A percentile compares a stretch with the other conserved stretches of the same genome.
Evolutionary conservation across 2,888 invertebrate genomes (phyloP).

Genomic region (Cerastoderma edule): DNA sequence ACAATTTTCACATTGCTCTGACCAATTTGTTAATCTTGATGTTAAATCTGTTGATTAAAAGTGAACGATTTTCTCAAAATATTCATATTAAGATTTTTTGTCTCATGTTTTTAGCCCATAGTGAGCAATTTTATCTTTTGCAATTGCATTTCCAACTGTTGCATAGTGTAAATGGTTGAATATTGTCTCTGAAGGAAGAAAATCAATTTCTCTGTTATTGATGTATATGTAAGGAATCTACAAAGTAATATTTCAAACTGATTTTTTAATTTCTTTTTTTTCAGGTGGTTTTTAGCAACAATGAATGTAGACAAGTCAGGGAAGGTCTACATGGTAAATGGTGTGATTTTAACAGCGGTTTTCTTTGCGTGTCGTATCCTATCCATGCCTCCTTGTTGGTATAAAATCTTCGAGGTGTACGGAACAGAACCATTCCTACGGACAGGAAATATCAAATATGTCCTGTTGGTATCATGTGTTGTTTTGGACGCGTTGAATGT

Average conservation of each 20-base stretch:
- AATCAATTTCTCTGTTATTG: too few relatives aligned
- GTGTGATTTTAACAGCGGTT: conserved; percentile 77
- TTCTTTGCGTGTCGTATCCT: conserved; percentile 80
- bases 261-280: conserved; percentile 8
- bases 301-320: conserved; percentile 73
- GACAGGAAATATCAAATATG: conserved; percentile 76
- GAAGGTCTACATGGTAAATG: conserved; percentile 76
- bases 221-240: too few relatives aligned
- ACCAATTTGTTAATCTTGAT: too few relatives aligned
- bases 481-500: conserved; percentile 80
- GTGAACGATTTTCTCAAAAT: too few relatives aligned
- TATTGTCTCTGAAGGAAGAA: too few relatives aligned
- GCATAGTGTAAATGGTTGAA: too few relatives aligned
- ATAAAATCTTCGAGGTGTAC: conserved; percentile 77
- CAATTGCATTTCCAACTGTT: too few relatives aligned
- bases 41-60: too few relatives aligned
- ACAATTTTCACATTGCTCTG: too few relatives aligned
- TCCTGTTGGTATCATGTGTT: conserved; percentile 77
- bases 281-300: conserved; percentile 81
- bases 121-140: too few relatives aligned
- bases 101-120: too few relatives aligned
- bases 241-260: not conserved
- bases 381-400: conserved; percentile 80
- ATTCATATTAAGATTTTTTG: too few relatives aligned
- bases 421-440: conserved; percentile 72